These are phyloP conservation scores for Vireo altiloquus DNA, from an alignment of 2,113 vertebrate genomes.

Conservation along the genomic window DNA sequence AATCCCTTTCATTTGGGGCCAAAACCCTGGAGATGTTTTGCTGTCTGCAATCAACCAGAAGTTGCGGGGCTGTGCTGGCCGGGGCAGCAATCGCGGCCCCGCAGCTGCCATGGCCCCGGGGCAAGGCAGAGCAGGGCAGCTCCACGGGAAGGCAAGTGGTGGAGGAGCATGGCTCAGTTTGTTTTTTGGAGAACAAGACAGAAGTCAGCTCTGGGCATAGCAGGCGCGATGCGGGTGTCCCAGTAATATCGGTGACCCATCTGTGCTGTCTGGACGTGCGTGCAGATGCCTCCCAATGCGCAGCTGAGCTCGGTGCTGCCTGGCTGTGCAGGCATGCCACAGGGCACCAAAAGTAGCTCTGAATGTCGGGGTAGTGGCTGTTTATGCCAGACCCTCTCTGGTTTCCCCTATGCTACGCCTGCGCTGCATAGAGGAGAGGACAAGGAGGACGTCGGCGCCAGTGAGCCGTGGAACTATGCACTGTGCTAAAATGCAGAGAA, in stretches of 20 bases:
- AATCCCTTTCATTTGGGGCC: neutral
- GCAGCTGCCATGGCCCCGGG: accelerated
- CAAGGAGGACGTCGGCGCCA: accelerated
- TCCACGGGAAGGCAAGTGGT: accelerated
- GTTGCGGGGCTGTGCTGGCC: neutral
- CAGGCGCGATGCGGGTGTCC: accelerated
- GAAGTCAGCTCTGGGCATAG: neutral
- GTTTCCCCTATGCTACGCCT: neutral
- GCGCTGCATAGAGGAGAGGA: neutral
- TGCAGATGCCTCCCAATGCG: neutral
- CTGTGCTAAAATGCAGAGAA: neutral
- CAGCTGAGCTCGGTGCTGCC: neutral
- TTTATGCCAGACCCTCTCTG: neutral
- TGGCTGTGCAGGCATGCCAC: neutral
- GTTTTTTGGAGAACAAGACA: neutral
- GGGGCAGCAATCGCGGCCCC: accelerated
- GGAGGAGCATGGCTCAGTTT: neutral
- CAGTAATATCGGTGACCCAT: neutral
- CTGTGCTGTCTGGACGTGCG: neutral
- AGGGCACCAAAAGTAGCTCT: neutral
- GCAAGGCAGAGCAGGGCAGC: neutral
- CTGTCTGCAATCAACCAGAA: neutral
- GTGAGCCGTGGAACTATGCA: accelerated
- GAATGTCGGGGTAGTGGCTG: neutral
- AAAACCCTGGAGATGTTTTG: neutral